These are phyloP conservation scores for Tenualosa ilisha DNA, from an alignment of 2,797 vertebrate species.

Conservation along the genomic window DNA sequence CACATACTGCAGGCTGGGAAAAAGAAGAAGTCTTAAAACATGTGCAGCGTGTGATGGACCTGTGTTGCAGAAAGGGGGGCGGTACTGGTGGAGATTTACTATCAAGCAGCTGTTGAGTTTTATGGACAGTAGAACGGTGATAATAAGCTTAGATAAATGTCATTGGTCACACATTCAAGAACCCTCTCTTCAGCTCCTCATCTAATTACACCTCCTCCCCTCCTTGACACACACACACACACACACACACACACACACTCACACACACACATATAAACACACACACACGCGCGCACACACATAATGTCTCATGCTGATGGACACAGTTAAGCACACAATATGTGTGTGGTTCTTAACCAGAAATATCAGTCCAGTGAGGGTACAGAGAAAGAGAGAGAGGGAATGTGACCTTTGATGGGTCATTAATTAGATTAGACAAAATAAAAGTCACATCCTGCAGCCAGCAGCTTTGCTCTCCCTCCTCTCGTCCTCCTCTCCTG, in stretches of 20 bases:
- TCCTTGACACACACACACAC: neutral
- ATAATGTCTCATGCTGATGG: neutral
- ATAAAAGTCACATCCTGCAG: conserved; percentile 27
- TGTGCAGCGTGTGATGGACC: neutral
- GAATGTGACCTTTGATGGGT: conserved; percentile 35
- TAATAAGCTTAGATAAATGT: conserved; percentile 20
- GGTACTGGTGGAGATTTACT: neutral
- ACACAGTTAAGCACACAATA: neutral
- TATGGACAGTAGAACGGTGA: neutral
- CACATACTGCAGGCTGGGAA: neutral
- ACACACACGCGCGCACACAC: neutral
- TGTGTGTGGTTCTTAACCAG: neutral
- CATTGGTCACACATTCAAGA: conserved; percentile 2
- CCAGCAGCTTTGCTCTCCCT: neutral
- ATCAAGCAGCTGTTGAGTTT: neutral
- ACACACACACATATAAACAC: neutral
- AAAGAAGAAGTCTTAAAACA: neutral
- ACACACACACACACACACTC: neutral
- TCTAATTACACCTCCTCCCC: neutral
- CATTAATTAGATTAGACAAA: conserved; percentile 36
- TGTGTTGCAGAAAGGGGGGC: neutral
- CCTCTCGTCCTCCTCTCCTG: neutral
- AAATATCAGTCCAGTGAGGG: neutral
- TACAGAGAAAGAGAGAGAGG: conserved; percentile 22
- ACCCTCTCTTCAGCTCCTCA: neutral